A percentile compares a stretch with the other conserved stretches of the same genome.
These are phyloP conservation scores for Oncorhynchus gorbuscha DNA, from an alignment of 2,113 vertebrate genomes.

Conservation along the genomic window DNA sequence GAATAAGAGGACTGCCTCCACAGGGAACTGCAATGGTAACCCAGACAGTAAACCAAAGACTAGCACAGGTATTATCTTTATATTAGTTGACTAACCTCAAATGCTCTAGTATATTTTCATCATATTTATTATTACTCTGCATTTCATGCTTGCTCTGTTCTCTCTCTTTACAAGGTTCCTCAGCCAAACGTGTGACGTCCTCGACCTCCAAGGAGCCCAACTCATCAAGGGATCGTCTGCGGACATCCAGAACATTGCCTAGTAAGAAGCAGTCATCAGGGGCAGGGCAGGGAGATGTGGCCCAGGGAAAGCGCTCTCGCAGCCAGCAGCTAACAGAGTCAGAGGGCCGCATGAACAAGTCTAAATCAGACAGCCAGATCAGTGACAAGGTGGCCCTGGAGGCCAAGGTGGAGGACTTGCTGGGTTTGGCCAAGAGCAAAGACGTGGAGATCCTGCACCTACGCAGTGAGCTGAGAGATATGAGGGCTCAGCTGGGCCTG, in stretches of 20 bases:
- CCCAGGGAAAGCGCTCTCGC: constrained; percentile 81
- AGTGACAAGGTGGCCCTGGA: constrained; percentile 89
- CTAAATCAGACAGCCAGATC: constrained; percentile 91
- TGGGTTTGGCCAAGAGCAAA: constrained; percentile 88
- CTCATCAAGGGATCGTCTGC: constrained; percentile 83
- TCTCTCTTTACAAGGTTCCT: constrained; percentile 58
- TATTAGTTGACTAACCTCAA: neutral
- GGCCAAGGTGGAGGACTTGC: constrained; percentile 87
- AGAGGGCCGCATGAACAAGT: constrained; percentile 90
- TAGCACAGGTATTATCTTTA: constrained; percentile 70
- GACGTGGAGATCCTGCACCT: constrained; percentile 90
- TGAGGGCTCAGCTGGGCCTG: constrained; percentile 86
- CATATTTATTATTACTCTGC: neutral
- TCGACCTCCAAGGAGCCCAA: constrained; percentile 82
- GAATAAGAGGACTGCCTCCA: constrained; percentile 80
- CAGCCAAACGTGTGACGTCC: constrained; percentile 78
- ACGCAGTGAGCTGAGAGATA: constrained; percentile 84
- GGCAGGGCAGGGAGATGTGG: constrained; percentile 53
- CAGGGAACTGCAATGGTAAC: constrained; percentile 65
- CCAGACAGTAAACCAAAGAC: constrained; percentile 82
- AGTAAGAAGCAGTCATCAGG: constrained; percentile 82
- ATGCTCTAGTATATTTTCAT: neutral
- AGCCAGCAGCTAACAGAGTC: constrained; percentile 74
- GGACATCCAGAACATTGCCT: constrained; percentile 80
- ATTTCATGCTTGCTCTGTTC: neutral